Evolutionary conservation across 92 coral and sea anemone species (phyloP).

Genomic region (Scolanthus callimorphus): DNA sequence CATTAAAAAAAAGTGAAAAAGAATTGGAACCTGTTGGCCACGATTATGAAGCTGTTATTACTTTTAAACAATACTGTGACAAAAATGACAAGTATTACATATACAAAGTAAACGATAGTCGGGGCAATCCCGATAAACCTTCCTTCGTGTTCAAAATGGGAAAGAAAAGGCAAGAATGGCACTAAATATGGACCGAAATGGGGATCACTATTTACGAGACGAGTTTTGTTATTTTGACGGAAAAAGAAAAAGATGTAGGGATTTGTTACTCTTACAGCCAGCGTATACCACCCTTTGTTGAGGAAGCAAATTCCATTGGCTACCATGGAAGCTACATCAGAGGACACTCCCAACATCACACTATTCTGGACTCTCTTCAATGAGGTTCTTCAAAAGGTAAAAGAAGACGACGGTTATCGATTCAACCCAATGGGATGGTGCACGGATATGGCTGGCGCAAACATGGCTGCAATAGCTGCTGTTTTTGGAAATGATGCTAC

Average conservation of each 20-base stretch:
- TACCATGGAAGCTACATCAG: slow-evolving; percentile 14
- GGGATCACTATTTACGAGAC: neutral
- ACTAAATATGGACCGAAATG: neutral
- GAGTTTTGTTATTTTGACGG: slow-evolving; percentile 17
- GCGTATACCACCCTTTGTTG: slow-evolving; percentile 29
- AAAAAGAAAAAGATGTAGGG: slow-evolving; percentile 24
- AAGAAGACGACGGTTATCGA: slow-evolving; percentile 3
- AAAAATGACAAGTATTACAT: slow-evolving; percentile 24
- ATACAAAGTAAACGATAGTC: slow-evolving; percentile 41
- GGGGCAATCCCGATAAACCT: slow-evolving; percentile 54
- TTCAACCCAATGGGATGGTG: slow-evolving; percentile 46
- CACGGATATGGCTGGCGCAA: slow-evolving; percentile 46
- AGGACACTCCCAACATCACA: neutral
- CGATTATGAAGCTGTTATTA: slow-evolving; percentile 49
- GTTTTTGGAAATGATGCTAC: slow-evolving; percentile 36
- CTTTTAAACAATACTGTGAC: slow-evolving; percentile 49
- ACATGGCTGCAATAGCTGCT: slow-evolving; percentile 15
- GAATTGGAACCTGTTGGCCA: slow-evolving; percentile 27
- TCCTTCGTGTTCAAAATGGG: slow-evolving; percentile 57
- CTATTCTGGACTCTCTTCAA: slow-evolving; percentile 25
- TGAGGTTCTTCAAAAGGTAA: slow-evolving; percentile 20
- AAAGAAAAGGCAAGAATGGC: neutral
- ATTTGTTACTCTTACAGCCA: slow-evolving; percentile 37
- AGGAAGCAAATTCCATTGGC: slow-evolving; percentile 5
- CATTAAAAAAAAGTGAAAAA: slow-evolving; percentile 35